Conservation (phyloP, 2,113 vertebrate species). For the Micromys minutus region DNA sequence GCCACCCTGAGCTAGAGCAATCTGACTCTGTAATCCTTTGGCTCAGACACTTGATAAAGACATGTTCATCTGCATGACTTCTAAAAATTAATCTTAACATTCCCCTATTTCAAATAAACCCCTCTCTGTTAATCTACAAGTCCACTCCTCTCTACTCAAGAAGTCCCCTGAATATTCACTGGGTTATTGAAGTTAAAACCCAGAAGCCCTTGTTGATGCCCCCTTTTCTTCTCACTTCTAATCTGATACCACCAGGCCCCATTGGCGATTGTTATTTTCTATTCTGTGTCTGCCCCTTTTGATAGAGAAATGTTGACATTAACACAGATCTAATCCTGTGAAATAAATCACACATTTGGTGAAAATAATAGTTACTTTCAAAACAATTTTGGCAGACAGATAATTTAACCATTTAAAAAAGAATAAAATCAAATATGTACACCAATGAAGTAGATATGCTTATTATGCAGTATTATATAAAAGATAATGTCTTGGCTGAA, state of each 20-base stretch:
- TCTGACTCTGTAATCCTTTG: not conserved
- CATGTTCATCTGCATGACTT: not conserved
- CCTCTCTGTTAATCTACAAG: not conserved
- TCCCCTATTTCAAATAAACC: not conserved
- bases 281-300: not conserved
- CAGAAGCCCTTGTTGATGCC: not conserved
- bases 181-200: not conserved
- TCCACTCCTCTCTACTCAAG: not conserved
- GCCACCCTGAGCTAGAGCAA: not conserved
- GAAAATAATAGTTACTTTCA: not conserved
- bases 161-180: not conserved
- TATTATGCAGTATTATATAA: not conserved
- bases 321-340: not conserved
- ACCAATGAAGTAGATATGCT: not conserved
- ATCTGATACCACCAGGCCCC: not conserved
- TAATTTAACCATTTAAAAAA: not conserved
- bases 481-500: not conserved
- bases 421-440: not conserved
- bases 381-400: not conserved
- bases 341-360: not conserved
- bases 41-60: not conserved
- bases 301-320: not conserved
- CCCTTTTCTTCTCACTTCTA: constrained; percentile 3
- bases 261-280: not conserved
- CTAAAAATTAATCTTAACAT: not conserved